Evolutionary conservation across 1,140 invertebrate genomes (phyloP).

Genomic region (Trypoxylus dichotomus): DNA sequence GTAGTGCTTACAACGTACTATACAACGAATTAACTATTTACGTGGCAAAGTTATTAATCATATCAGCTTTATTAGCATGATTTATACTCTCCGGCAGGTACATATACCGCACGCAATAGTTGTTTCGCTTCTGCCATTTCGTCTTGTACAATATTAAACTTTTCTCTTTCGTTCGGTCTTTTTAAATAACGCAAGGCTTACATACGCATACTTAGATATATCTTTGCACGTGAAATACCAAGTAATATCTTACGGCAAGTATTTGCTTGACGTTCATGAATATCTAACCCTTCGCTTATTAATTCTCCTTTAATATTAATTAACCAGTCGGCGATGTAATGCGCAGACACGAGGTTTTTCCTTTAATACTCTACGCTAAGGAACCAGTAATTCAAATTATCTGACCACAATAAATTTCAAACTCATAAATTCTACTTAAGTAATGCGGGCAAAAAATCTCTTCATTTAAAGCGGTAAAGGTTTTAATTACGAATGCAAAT

Average conservation of each 20-base stretch:
- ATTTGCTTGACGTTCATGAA: background rate
- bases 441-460: conserved; percentile 17
- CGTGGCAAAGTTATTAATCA: background rate
- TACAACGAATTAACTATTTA: background rate
- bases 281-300: conserved; percentile 4
- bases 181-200: background rate
- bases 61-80: background rate
- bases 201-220: background rate
- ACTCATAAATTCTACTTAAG: conserved; percentile 11
- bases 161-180: background rate
- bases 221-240: background rate
- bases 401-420: background rate
- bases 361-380: background rate
- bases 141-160: background rate
- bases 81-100: background rate
- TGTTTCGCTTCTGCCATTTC: background rate
- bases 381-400: conserved; percentile 13
- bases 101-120: background rate
- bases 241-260: conserved; percentile 8
- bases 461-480: background rate
- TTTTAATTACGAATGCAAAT: conserved; percentile 21
- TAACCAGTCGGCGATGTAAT: background rate
- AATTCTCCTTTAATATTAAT: conserved; percentile 19
- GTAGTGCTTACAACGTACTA: background rate
- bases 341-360: background rate